Conservation (phyloP, 2,797 vertebrate species). For the Clarias platycephalus region DNA sequence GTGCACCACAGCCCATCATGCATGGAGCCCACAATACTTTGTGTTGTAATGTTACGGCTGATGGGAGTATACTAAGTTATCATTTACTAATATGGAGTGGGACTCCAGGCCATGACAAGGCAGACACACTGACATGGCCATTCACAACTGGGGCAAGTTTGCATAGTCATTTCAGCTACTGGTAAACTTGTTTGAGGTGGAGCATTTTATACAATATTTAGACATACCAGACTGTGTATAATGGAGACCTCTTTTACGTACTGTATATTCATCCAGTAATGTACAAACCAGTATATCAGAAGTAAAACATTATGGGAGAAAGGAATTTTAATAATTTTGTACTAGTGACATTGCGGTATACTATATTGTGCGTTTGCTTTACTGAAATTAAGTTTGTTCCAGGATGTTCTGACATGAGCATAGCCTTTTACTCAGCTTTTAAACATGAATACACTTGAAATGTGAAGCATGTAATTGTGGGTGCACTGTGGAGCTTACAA, state of each 20-base stretch:
- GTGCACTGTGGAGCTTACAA: slow-evolving; percentile 33
- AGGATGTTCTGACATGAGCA: slow-evolving; percentile 12
- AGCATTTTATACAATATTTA: neutral
- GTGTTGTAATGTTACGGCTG: too few species aligned
- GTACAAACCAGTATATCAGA: neutral
- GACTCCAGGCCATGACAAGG: neutral
- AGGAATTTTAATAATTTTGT: neutral
- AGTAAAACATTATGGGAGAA: neutral
- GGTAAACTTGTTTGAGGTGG: neutral
- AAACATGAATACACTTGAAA: slow-evolving; percentile 42
- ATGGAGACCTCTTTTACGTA: neutral
- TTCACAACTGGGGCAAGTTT: neutral
- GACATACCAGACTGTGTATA: neutral
- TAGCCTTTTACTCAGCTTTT: slow-evolving; percentile 33
- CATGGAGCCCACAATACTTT: too few species aligned
- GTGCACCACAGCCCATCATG: too few species aligned
- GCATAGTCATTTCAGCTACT: neutral
- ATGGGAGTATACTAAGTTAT: neutral
- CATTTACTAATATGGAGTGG: neutral
- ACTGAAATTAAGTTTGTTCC: neutral
- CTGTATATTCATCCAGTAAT: neutral
- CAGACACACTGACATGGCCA: neutral
- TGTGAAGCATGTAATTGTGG: slow-evolving; percentile 51
- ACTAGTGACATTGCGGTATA: neutral
- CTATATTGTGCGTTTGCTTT: slow-evolving; percentile 5